Evolutionary conservation across 2,888 invertebrate species (phyloP).

Genomic region (Drosophila koepferae): DNA sequence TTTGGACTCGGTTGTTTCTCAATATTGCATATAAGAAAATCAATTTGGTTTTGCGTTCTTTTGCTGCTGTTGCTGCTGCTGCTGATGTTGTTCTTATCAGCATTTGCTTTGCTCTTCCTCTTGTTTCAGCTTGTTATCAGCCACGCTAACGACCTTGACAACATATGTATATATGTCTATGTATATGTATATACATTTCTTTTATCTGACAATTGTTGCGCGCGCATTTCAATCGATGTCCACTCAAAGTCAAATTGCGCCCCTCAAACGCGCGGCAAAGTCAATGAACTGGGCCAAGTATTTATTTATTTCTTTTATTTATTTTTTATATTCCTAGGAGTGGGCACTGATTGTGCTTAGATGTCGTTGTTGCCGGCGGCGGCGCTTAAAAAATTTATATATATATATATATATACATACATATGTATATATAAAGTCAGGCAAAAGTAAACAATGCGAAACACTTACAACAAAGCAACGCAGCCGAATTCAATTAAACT

Average conservation of each 20-base stretch:
- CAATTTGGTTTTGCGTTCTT: constrained; percentile 3
- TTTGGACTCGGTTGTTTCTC: not conserved
- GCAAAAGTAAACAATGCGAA: constrained; percentile 14
- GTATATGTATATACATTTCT: constrained; percentile 7
- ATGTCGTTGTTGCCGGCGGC: constrained; percentile 30
- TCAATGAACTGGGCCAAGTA: constrained; percentile 49
- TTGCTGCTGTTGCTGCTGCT: not conserved
- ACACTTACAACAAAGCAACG: constrained; percentile 23
- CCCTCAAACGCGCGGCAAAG: constrained; percentile 35
- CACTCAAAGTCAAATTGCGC: constrained; percentile 29
- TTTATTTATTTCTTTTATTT: constrained; percentile 11
- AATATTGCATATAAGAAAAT: not conserved
- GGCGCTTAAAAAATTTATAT: constrained; percentile 11
- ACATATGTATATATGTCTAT: not conserved
- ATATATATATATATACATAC: not conserved
- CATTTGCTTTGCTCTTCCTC: constrained; percentile 7
- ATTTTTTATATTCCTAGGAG: constrained; percentile 13
- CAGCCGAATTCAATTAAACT: constrained; percentile 52
- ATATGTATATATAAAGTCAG: not conserved
- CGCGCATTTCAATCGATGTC: constrained; percentile 64
- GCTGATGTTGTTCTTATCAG: constrained; percentile 26
- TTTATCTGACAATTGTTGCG: constrained; percentile 70
- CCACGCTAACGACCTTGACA: constrained; percentile 67
- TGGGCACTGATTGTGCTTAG: constrained; percentile 45
- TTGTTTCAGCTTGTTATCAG: constrained; percentile 42